phyloP scores from a whole-genome alignment of 1,140 invertebrate species.

The Aphelinus atriplicis region DNA sequence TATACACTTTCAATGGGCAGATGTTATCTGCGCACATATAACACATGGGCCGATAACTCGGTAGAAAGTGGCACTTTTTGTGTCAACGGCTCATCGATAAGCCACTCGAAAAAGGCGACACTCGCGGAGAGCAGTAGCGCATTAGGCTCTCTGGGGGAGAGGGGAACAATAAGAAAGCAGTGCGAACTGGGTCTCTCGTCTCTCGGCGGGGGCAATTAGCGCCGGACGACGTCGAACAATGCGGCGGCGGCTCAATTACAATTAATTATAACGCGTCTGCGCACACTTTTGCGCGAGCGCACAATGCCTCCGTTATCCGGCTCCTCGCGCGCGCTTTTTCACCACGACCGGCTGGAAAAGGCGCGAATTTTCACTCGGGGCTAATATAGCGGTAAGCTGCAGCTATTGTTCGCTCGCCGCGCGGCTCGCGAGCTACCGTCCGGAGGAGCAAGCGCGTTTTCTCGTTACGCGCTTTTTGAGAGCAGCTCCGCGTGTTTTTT shows the following conservation, averaged over 20 bases:
- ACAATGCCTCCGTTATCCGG: constrained; percentile 11
- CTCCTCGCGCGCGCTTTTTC: neutral
- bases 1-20: neutral
- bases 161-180: constrained; percentile 25
- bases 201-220: constrained; percentile 20
- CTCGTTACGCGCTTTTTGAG: too few species aligned
- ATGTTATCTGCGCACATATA: neutral
- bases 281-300: neutral
- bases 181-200: constrained; percentile 35
- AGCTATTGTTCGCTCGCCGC: constrained; percentile 7
- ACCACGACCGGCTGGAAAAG: neutral
- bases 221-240: constrained; percentile 28
- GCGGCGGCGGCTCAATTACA: constrained; percentile 30
- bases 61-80: constrained; percentile 25
- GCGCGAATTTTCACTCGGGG: constrained; percentile 16
- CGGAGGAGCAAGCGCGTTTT: too few species aligned
- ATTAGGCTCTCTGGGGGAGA: neutral
- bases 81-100: constrained; percentile 2
- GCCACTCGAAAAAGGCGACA: neutral
- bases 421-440: too few species aligned
- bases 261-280: constrained; percentile 35
- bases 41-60: constrained; percentile 21
- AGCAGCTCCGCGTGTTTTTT: too few species aligned
- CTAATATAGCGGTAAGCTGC: constrained; percentile 10
- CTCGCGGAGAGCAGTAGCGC: too few species aligned